Percentiles rank a stretch among this genome's conserved stretches.
Conservation (phyloP, 2,888 invertebrate species). For the Drosophila setosimentum region DNA sequence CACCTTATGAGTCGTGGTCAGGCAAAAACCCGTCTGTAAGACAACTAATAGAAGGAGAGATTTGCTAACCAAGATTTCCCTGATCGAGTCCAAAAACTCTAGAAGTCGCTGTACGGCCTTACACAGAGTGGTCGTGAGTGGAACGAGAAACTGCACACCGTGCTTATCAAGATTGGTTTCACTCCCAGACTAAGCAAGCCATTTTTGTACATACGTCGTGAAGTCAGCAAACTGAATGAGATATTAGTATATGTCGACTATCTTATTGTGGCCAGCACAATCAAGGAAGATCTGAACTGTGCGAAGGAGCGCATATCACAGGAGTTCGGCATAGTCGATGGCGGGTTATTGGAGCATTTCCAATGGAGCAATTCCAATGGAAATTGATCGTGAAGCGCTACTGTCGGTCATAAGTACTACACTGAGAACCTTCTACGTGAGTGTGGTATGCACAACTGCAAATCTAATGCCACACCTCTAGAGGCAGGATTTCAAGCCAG, state of each 20-base stretch:
- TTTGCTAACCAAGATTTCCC: conserved; percentile 20
- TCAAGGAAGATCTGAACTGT: conserved; percentile 17
- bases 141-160: conserved; percentile 46
- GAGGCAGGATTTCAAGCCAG: too few species aligned
- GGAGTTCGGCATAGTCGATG: too few species aligned
- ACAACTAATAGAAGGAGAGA: conserved; percentile 15
- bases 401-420: too few species aligned
- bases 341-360: too few species aligned
- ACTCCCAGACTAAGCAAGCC: conserved; percentile 37
- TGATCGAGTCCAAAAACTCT: conserved; percentile 34
- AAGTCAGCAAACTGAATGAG: conserved; percentile 31
- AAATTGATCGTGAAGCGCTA: too few species aligned
- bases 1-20: conserved; percentile 16
- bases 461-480: too few species aligned
- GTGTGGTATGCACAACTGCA: too few species aligned
- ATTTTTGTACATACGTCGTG: conserved; percentile 35
- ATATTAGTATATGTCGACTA: conserved; percentile 55
- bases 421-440: too few species aligned
- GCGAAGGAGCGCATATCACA: conserved; percentile 19
- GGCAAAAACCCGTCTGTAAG: conserved; percentile 9
- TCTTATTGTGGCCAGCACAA: conserved; percentile 42
- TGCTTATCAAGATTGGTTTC: conserved; percentile 42
- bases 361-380: too few species aligned
- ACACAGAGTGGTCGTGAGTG: conserved; percentile 62
- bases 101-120: conserved; percentile 58